These are phyloP conservation scores for Drosophila ezoana DNA, from an alignment of 2,888 invertebrate genomes.

Conservation along the genomic window DNA sequence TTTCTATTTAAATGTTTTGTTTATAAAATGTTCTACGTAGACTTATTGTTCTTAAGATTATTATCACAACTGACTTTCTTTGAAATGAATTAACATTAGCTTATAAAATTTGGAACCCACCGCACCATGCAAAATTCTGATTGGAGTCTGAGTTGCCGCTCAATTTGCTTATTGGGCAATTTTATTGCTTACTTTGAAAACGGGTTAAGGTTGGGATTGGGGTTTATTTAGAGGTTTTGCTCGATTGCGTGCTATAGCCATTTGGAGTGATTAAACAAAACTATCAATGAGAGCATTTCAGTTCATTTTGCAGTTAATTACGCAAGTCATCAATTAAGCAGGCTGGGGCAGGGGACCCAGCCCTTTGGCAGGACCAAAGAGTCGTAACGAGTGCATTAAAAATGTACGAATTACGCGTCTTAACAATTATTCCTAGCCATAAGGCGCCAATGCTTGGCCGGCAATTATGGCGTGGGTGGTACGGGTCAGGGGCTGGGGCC, in stretches of 20 bases:
- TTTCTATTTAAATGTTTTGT: not conserved
- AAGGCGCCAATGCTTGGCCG: constrained; percentile 60
- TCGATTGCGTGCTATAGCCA: constrained; percentile 48
- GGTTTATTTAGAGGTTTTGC: constrained; percentile 1
- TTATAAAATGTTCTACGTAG: not conserved
- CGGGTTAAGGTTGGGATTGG: not conserved
- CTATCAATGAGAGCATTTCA: constrained; percentile 61
- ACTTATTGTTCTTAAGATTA: not conserved
- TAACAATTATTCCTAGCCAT: constrained; percentile 76
- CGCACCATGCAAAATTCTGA: not conserved
- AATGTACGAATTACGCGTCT: constrained; percentile 81
- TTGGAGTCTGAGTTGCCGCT: not conserved
- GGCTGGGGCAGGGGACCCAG: constrained; percentile 6
- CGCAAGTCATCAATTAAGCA: constrained; percentile 82
- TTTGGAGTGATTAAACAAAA: constrained; percentile 51
- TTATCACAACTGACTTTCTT: not conserved
- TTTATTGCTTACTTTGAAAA: constrained; percentile 2
- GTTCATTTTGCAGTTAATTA: constrained; percentile 82
- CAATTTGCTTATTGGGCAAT: constrained; percentile 33
- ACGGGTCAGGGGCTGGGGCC: not conserved
- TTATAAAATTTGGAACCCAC: not conserved
- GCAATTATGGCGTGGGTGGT: constrained; percentile 62
- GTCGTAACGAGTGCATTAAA: constrained; percentile 68
- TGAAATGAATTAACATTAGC: not conserved
- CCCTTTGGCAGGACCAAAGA: constrained; percentile 10